Conservation (phyloP, 2,888 invertebrate species). For the Panzeria rudis region DNA sequence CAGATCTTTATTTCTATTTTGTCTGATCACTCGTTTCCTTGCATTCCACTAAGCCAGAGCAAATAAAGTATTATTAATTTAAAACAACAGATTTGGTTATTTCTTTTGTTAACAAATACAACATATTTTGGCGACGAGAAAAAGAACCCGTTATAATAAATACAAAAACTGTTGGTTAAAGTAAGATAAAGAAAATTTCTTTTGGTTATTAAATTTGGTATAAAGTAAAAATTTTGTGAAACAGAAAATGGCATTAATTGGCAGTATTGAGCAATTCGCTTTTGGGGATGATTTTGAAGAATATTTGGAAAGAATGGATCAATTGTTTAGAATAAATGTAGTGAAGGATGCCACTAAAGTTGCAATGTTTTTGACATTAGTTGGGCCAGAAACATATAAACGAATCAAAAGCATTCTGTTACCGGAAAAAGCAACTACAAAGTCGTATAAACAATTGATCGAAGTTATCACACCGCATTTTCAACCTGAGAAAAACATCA, state of each 20-base stretch:
- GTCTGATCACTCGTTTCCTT: too few species aligned
- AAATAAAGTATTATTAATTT: too few species aligned
- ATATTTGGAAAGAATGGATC: constrained; percentile 48
- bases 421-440: too few species aligned
- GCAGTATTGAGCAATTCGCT: constrained; percentile 49
- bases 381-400: constrained; percentile 50
- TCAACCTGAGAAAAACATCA: too few species aligned
- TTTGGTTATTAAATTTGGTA: neutral
- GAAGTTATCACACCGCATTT: too few species aligned
- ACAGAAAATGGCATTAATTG: constrained; percentile 37
- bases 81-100: too few species aligned
- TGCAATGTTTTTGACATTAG: constrained; percentile 56
- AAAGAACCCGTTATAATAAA: neutral
- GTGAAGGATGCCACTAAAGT: constrained; percentile 50
- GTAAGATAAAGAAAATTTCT: neutral
- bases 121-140: neutral
- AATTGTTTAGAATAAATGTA: constrained; percentile 50
- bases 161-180: too few species aligned
- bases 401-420: constrained; percentile 27
- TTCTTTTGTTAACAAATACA: neutral
- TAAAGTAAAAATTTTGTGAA: neutral
- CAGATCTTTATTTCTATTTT: too few species aligned
- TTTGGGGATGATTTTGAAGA: too few species aligned
- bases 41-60: too few species aligned
- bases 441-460: too few species aligned